These are phyloP conservation scores for Sthenelais limicola DNA, from an alignment of 2,888 invertebrate species.

Conservation along the genomic window DNA sequence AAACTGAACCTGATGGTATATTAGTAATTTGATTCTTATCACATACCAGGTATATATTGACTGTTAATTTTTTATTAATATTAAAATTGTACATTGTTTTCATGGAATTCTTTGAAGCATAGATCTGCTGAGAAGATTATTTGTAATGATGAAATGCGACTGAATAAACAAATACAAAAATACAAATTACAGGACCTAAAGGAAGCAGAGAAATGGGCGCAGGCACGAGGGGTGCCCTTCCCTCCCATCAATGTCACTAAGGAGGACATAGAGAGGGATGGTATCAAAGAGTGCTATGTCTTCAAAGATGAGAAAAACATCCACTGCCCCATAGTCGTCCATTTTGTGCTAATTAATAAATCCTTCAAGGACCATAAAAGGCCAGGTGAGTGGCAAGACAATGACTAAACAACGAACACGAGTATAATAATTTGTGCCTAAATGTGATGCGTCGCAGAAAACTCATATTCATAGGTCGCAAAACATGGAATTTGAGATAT, in stretches of 20 bases:
- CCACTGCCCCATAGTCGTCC: conserved; percentile 72
- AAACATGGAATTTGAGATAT: too few relatives aligned
- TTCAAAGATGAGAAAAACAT: conserved; percentile 71
- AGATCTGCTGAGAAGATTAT: not conserved
- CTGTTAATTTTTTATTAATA: too few relatives aligned
- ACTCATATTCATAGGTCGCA: too few relatives aligned
- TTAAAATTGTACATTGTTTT: not conserved
- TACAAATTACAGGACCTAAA: conserved; percentile 60
- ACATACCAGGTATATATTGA: too few relatives aligned
- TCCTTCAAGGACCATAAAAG: conserved; percentile 69
- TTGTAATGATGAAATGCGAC: too few relatives aligned
- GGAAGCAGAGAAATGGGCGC: conserved; percentile 73
- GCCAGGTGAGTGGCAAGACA: conserved; percentile 65
- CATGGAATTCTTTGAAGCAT: not conserved
- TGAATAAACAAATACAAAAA: not conserved
- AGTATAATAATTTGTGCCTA: too few relatives aligned
- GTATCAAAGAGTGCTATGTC: conserved; percentile 72
- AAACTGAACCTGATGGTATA: too few relatives aligned
- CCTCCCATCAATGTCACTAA: conserved; percentile 70
- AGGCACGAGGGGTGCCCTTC: conserved; percentile 70
- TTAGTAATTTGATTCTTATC: too few relatives aligned
- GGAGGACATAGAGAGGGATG: conserved; percentile 67
- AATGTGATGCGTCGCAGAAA: too few relatives aligned
- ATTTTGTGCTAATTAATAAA: conserved; percentile 72
- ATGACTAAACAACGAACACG: too few relatives aligned